Evolutionary conservation across 2,888 invertebrate species (phyloP).

Genomic region (Digitonthophagus gazella): DNA sequence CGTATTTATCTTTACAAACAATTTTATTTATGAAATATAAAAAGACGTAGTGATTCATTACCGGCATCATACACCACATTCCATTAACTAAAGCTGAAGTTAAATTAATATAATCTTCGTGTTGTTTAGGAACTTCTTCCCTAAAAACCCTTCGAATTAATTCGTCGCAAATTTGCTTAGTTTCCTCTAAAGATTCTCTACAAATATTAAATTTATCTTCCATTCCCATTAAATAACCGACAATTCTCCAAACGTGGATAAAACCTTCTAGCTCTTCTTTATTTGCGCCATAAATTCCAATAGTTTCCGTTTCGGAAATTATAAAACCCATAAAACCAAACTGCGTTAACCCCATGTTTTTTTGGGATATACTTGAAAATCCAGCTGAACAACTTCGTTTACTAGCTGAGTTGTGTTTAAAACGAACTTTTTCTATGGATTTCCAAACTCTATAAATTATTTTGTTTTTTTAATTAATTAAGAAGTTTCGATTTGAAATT

Average conservation of each 20-base stretch:
- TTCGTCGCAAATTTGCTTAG: constrained; percentile 59
- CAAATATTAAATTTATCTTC: constrained; percentile 79
- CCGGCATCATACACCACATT: constrained; percentile 66
- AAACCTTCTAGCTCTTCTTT: constrained; percentile 70
- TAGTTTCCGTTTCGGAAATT: constrained; percentile 60
- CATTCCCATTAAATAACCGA: constrained; percentile 80
- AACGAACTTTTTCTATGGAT: constrained; percentile 66
- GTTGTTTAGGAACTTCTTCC: constrained; percentile 60
- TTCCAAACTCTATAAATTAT: constrained; percentile 60
- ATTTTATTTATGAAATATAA: constrained; percentile 48
- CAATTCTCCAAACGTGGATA: constrained; percentile 79
- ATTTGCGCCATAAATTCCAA: constrained; percentile 63
- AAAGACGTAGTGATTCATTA: constrained; percentile 59
- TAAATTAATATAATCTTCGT: constrained; percentile 65
- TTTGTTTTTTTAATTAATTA: constrained; percentile 2
- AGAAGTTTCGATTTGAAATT: background rate
- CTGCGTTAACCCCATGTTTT: constrained; percentile 82
- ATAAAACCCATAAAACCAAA: constrained; percentile 83
- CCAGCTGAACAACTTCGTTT: constrained; percentile 52
- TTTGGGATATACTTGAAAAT: constrained; percentile 67
- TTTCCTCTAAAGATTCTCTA: constrained; percentile 61
- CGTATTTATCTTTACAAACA: constrained; percentile 17
- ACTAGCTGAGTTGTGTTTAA: constrained; percentile 65
- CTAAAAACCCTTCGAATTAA: constrained; percentile 61
- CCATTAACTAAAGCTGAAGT: constrained; percentile 64